Base-by-base conservation (phyloP, 1,140 invertebrate species). In the Penaeus indicus region DNA sequence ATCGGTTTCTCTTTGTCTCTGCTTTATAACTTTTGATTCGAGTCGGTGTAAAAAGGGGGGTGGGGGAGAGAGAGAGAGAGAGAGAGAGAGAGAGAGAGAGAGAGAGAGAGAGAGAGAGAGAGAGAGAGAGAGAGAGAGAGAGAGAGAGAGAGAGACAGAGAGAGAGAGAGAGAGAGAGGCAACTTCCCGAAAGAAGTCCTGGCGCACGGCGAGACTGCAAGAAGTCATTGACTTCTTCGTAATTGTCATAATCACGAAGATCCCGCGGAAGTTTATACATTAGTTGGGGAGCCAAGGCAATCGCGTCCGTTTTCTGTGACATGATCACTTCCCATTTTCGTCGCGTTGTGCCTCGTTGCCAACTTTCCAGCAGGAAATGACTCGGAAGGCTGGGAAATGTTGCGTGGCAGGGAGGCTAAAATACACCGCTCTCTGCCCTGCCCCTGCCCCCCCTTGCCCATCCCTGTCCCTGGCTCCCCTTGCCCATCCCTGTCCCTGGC, bases 271-370 rank as follows among this genome's bases (percentile, higher is more conserved):
- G 85, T 87, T 86, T 87, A 87, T 80, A 87, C 85, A 87, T 87
- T 87, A 80, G 60, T 87, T 80, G 63, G 64, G 85, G 78, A 32
- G 27, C 19, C 62, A 38, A 18, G 85, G 85, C 78, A 87, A 87
- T 87, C 85, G 38, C 85, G 38, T 87, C 78, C 78, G 75, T 87
- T 87, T 81, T 82, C 85, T 87, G 81, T 81, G 85, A 87, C 85
- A 54, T 87, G 85, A 87, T 87, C 85, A 82, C 85, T 87, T 87
- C 78, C 85, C 85, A 87, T 87, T 80, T 87, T 87, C 85, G 78
- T 87, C 85, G 85, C 85, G 85, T 82, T 32, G 78, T 54, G 85
- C 85, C 85, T 87, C 85, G 85, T 87, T 87, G 85, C 85, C 85
- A 87, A 87, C 85, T 87, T 82, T 87, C 85, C 42, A 27, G 63